phyloP scores from a whole-genome alignment of 2,113 vertebrate species.

The Daphoenositta chrysoptera region DNA sequence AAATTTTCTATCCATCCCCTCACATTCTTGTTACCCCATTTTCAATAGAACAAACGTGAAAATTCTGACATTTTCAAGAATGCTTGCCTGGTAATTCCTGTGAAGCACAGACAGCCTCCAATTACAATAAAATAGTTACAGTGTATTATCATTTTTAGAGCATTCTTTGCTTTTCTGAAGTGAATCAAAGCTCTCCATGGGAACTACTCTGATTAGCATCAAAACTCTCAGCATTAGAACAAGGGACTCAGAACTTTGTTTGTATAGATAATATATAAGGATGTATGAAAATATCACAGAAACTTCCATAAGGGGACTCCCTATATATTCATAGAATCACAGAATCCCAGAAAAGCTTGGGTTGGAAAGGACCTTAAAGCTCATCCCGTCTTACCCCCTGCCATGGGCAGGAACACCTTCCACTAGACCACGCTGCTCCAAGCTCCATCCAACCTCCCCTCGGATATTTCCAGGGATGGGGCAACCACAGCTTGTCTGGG shows the following conservation, averaged over 20 bases:
- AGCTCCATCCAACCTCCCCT: not conserved
- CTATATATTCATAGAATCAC: not conserved
- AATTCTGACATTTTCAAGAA: constrained; percentile 37
- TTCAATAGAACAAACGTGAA: constrained; percentile 38
- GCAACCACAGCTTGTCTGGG: not conserved
- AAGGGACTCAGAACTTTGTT: not conserved
- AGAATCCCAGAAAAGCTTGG: not conserved
- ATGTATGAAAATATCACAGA: not conserved
- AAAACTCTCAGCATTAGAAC: not conserved
- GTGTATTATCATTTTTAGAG: constrained; percentile 9
- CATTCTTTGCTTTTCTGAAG: constrained; percentile 14
- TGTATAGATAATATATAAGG: not conserved
- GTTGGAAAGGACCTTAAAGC: not conserved
- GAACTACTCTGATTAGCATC: not conserved
- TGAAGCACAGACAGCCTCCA: constrained; percentile 19
- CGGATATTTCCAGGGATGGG: not conserved
- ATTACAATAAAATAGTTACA: constrained; percentile 27
- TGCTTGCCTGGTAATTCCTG: constrained; percentile 7
- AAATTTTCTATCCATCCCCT: not conserved
- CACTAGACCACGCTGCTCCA: not conserved
- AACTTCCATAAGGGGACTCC: not conserved
- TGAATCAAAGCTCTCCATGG: constrained; percentile 27
- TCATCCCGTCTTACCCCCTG: rapidly evolving
- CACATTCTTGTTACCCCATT: not conserved
- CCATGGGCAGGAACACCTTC: not conserved